Evolutionary conservation across 2,888 invertebrate species (phyloP), one percentile per base, ranked within the genome.

Genomic region (Ceratothoa steindachneri): DNA sequence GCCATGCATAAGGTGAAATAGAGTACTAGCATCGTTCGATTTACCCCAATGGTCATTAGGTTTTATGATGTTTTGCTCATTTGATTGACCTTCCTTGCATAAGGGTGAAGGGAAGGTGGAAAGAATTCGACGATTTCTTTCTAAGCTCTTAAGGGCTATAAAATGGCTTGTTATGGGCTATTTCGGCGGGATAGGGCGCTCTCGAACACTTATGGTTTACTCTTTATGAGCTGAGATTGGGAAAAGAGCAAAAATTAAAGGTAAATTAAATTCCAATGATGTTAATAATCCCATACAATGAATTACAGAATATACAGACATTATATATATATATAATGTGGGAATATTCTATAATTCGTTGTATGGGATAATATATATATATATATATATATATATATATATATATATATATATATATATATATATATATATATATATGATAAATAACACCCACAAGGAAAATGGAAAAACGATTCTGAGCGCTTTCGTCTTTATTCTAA

Each of bases 361-460:
- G n/a, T n/a, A n/a, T n/a, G n/a, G n/a, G n/a, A n/a, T n/a, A 51
- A n/a, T 51, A 51, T 51, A 60, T 60, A 60, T 60, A 60, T 60
- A 60, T 60, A 60, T 60, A 60, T 60, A 60, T 60, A 60, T 60
- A 60, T 60, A 60, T 60, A 60, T 60, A 60, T 60, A 60, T 60
- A 60, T 60, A 60, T 60, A 60, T 60, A 60, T 60, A 60, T 60
- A 60, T 60, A 60, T 60, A 60, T 60, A 60, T 60, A 55, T 60
- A 24, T 7, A 24, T 60, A 60, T 60, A 7, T n/a, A n/a, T n/a
- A n/a, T n/a, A n/a, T n/a, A n/a, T n/a, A n/a, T n/a, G n/a, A n/a
- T n/a, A n/a, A n/a, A n/a, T n/a, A n/a, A n/a, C n/a, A n/a, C n/a
- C n/a, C n/a, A n/a, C n/a, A n/a, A n/a, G n/a, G n/a, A n/a, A n/a